A percentile compares a stretch with the other conserved stretches of the same genome.
phyloP scores from a whole-genome alignment of 2,113 vertebrate species.

The Coregonus clupeaformis region DNA sequence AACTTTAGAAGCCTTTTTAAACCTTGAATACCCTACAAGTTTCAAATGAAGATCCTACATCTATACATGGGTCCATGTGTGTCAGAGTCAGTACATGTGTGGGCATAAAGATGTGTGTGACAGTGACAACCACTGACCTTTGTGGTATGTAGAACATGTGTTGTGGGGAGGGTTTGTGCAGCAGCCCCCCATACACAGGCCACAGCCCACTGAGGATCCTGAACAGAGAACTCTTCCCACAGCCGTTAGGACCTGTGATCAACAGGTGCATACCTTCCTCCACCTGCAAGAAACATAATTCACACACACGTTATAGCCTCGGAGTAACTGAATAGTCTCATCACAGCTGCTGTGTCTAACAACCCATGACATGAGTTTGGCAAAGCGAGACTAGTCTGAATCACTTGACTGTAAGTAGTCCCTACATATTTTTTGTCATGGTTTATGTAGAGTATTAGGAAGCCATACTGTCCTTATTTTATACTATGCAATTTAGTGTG shows the following conservation, averaged over 20 bases:
- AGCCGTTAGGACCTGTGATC: constrained; percentile 97
- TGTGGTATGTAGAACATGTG: constrained; percentile 99
- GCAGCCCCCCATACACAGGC: constrained; percentile 92
- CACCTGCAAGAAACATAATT: constrained; percentile 75
- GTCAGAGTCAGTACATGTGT: not conserved
- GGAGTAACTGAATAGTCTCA: not conserved
- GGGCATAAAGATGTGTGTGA: not conserved
- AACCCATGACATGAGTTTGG: too few relatives aligned
- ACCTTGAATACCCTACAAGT: too few relatives aligned
- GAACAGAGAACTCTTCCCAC: constrained; percentile 97
- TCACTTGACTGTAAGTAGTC: too few relatives aligned
- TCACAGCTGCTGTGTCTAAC: too few relatives aligned
- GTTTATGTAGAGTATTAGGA: too few relatives aligned
- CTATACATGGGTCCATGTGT: not conserved
- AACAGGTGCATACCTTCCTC: constrained; percentile 95
- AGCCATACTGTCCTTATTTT: too few relatives aligned
- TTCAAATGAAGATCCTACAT: too few relatives aligned
- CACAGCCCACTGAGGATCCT: constrained; percentile 95
- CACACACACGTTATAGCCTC: not conserved
- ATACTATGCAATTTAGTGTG: too few relatives aligned
- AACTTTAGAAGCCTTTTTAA: too few relatives aligned
- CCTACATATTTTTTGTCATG: too few relatives aligned
- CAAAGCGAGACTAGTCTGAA: too few relatives aligned
- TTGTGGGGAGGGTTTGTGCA: constrained; percentile 91
- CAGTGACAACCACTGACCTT: constrained; percentile 73